phyloP scores from a whole-genome alignment of 2,797 vertebrate species.

The Carapus acus region DNA sequence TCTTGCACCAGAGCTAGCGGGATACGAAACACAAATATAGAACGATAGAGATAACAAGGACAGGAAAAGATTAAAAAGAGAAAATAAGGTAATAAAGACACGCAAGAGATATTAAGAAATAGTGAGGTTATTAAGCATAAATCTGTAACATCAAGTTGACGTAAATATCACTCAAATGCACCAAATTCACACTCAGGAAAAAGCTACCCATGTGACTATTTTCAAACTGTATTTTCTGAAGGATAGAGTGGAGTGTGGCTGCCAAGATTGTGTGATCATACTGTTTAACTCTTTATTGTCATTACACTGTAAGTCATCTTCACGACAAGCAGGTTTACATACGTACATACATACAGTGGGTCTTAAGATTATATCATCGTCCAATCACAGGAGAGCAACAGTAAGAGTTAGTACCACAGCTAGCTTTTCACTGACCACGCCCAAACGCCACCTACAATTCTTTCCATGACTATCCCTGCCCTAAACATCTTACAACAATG shows the following conservation, averaged over 20 bases:
- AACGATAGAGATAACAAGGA: too few species aligned
- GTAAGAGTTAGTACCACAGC: conserved; percentile 61
- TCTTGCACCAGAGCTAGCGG: too few species aligned
- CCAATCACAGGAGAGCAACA: conserved; percentile 63
- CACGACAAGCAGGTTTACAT: conserved; percentile 68
- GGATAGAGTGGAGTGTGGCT: conserved; percentile 17
- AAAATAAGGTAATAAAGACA: too few species aligned
- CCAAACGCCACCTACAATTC: neutral
- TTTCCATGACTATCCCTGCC: neutral
- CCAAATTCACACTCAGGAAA: too few species aligned
- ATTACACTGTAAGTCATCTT: conserved; percentile 64
- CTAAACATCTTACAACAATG: conserved; percentile 35
- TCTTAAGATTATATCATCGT: conserved; percentile 62
- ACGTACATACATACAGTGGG: conserved; percentile 65
- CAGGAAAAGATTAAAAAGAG: too few species aligned
- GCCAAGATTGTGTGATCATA: conserved; percentile 13
- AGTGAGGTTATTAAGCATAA: too few species aligned
- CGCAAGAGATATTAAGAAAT: too few species aligned
- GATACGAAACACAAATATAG: too few species aligned
- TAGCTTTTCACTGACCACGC: conserved; percentile 42
- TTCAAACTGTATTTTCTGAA: neutral
- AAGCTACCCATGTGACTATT: too few species aligned
- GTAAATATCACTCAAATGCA: too few species aligned
- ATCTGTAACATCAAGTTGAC: too few species aligned
- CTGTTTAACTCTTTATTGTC: conserved; percentile 64